Evolutionary conservation across 2,888 invertebrate genomes (phyloP).

Genomic region (Drosophila sordidula): DNA sequence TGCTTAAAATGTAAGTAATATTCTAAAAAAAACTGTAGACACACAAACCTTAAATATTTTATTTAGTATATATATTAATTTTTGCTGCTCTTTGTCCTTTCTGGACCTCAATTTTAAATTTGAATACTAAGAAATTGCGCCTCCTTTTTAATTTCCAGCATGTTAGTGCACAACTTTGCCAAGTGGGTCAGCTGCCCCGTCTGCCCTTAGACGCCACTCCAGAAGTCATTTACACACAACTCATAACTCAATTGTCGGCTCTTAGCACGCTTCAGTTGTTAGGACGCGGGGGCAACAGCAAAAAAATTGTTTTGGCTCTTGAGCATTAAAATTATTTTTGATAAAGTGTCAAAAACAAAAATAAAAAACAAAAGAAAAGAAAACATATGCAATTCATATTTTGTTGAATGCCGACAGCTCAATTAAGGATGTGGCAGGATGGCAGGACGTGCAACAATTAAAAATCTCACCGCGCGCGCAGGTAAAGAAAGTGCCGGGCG

Average conservation of each 20-base stretch:
- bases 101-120: background rate
- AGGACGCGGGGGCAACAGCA: background rate
- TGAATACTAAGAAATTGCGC: constrained; percentile 17
- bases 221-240: constrained; percentile 50
- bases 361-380: background rate
- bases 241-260: constrained; percentile 59
- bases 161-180: background rate
- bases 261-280: constrained; percentile 66
- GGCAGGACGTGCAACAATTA: constrained; percentile 60
- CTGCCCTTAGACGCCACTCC: constrained; percentile 1
- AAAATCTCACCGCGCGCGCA: constrained; percentile 62
- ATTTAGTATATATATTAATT: no score
- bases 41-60: no score
- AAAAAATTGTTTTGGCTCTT: constrained; percentile 32
- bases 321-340: constrained; percentile 49
- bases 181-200: constrained; percentile 32
- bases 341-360: constrained; percentile 66
- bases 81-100: no score
- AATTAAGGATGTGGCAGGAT: constrained; percentile 56
- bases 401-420: constrained; percentile 57
- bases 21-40: no score
- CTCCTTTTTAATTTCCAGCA: constrained; percentile 9
- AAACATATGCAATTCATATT: constrained; percentile 39
- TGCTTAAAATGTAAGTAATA: no score
- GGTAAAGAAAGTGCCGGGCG: constrained; percentile 21